A percentile compares a stretch with the other conserved stretches of the same genome.
Conservation (phyloP, 2,797 vertebrate species). For the Catharus ustulatus region DNA sequence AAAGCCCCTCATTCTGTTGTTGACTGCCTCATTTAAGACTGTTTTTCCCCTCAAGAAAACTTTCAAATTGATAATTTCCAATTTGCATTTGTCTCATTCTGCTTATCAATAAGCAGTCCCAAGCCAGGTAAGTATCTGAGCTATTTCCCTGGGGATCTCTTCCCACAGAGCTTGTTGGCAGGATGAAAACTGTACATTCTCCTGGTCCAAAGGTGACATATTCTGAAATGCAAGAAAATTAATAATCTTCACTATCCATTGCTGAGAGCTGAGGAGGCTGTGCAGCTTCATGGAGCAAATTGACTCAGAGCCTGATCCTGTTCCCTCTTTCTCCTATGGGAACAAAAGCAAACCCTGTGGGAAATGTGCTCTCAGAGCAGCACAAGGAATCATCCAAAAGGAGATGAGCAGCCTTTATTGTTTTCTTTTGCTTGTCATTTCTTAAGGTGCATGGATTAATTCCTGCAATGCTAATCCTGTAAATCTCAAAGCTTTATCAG, state of each 20-base stretch:
- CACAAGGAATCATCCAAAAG: neutral
- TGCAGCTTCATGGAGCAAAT: neutral
- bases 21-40: neutral
- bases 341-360: neutral
- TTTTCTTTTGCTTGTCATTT: neutral
- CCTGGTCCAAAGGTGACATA: neutral
- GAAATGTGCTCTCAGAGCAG: neutral
- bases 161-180: rapidly evolving
- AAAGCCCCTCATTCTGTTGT: neutral
- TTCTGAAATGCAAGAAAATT: neutral
- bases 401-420: neutral
- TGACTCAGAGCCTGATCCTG: neutral
- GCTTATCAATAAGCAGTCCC: neutral
- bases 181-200: neutral
- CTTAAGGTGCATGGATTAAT: neutral
- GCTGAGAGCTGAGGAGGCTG: neutral
- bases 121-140: neutral
- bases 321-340: neutral
- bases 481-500: neutral
- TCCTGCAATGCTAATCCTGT: neutral
- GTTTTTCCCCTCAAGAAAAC: neutral
- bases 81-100: neutral
- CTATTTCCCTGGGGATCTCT: neutral
- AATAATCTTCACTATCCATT: neutral
- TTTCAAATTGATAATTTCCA: neutral